Base-by-base conservation (phyloP, 2,113 vertebrate species). In the Entomyzon cyanotis region DNA sequence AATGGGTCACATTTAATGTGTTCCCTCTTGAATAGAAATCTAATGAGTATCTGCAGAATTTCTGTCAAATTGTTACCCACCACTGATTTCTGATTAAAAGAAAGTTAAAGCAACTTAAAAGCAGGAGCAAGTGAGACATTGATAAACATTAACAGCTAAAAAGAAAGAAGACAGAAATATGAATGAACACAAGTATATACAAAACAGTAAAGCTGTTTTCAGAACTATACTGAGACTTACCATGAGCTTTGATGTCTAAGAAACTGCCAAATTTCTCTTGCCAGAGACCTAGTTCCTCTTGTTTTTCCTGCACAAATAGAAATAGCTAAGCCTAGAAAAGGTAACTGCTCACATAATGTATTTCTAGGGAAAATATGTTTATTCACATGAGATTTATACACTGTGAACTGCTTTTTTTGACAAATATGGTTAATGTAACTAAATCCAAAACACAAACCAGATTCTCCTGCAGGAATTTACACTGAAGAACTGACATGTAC, bases 221-320 rank as follows among this genome's bases (percentile, higher is more conserved):
- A 95, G 76, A 79, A 84, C 4, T 17, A 81, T 20, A 84, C 62
- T 87, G 44, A 90, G 70, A 53, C 98, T 96, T 97, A 99, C 99
- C 99, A 76, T 98, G 98, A 80, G 98, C 97, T 98, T 99, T 99
- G 93, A 98, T 65, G 93, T 99, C 99, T 93, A 98, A 94, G 98
- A 99, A 99, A 44, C 92, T 93, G 96, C 95, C 96, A 95, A 99
- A 99, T 63, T 97, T 98, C 97, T 99, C 99, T 89, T 97, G 97
- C 99, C 98, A 99, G 27, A 98, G 97, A 90, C 97, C 95, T 22
- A 96, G 74, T 68, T 93, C 75, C 41, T 98, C 98, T 53, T 98
- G 97, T 76, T 96, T 94, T 95, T 97, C 94, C 98, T 98, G 74
- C 20, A 94, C 47, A 85, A 86, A 95, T n/a, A 94, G 89, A 91